Evolutionary conservation across 2,888 invertebrate species (phyloP).

Genomic region (Tachina grossa): DNA sequence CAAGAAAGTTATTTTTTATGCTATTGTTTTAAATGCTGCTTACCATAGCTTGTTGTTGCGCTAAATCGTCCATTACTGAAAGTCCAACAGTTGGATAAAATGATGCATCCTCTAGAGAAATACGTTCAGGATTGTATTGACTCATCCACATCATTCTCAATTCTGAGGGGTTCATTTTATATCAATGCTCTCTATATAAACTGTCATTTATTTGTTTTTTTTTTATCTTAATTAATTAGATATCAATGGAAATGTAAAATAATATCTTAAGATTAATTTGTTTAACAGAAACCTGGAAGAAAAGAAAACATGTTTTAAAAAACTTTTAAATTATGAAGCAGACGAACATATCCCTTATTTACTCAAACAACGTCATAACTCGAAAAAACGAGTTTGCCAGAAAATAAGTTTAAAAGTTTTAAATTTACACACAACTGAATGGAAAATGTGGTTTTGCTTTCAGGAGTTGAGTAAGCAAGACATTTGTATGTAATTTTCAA

Average conservation of each 20-base stretch:
- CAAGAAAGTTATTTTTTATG: neutral
- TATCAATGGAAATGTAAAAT: slow-evolving; percentile 45
- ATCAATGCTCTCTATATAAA: slow-evolving; percentile 25
- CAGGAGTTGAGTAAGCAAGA: no score
- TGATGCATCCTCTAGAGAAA: slow-evolving; percentile 81
- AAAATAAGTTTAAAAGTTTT: no score
- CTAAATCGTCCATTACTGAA: slow-evolving; percentile 84
- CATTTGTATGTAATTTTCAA: no score
- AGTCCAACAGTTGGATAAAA: slow-evolving; percentile 83
- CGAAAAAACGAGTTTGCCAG: no score
- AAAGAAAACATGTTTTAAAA: neutral
- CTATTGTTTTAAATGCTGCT: slow-evolving; percentile 71
- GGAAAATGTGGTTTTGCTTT: no score
- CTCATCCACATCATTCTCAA: slow-evolving; percentile 85
- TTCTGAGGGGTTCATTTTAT: slow-evolving; percentile 79
- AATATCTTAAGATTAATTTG: slow-evolving; percentile 31
- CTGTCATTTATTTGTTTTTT: slow-evolving; percentile 59
- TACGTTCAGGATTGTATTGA: slow-evolving; percentile 82
- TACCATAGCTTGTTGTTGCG: slow-evolving; percentile 84
- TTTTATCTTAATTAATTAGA: slow-evolving; percentile 27
- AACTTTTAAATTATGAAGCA: no score
- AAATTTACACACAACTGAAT: no score
- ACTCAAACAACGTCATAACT: no score
- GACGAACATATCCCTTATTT: no score
- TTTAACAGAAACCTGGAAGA: slow-evolving; percentile 45